Conservation (phyloP, 2,888 invertebrate genomes). For the Gastracanthus pulcherrimus region DNA sequence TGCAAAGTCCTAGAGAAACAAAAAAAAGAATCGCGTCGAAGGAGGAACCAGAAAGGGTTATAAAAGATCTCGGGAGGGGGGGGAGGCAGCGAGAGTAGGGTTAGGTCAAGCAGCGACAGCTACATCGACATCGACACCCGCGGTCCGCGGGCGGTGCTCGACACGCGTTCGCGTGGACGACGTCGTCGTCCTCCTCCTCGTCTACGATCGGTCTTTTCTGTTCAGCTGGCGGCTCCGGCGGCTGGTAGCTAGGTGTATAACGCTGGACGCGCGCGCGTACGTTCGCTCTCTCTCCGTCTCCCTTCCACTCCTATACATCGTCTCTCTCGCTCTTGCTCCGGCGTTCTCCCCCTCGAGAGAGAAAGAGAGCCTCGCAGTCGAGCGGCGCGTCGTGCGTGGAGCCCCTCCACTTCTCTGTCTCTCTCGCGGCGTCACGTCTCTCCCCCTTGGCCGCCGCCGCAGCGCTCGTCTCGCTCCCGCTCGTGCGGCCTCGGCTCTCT, state of each 20-base stretch:
- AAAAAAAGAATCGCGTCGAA: not conserved
- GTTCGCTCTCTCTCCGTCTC: slow-evolving; percentile 34
- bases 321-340: not conserved
- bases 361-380: not conserved
- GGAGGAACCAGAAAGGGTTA: not conserved
- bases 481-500: slow-evolving; percentile 14
- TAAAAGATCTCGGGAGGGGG: not conserved
- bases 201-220: slow-evolving; percentile 24
- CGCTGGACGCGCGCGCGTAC: slow-evolving; percentile 60
- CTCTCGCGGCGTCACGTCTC: slow-evolving; percentile 9
- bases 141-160: not conserved
- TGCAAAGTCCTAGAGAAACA: not conserved
- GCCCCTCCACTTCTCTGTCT: slow-evolving; percentile 49
- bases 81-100: slow-evolving; percentile 15
- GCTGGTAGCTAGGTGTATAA: slow-evolving; percentile 39
- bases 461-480: slow-evolving; percentile 53
- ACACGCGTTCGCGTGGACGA: slow-evolving; percentile 67
- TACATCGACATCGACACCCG: slow-evolving; percentile 12
- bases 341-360: not conserved
- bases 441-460: not conserved
- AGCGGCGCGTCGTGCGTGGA: slow-evolving; percentile 53
- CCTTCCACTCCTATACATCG: not conserved
- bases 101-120: slow-evolving; percentile 3
- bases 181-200: slow-evolving; percentile 49
- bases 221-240: slow-evolving; percentile 29